Percentiles rank a stretch among this genome's conserved stretches.
phyloP scores from a whole-genome alignment of 2,113 vertebrate genomes.

The Xenopus tropicalis region UCB_Xtro_10.0 CM004443.2:122064001-122064500 shows the following conservation, averaged over 20 bases:
- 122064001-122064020: neutral
- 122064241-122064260: neutral
- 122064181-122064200: neutral
- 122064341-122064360: too few species aligned
- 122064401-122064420: too few species aligned
- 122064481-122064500: too few species aligned
- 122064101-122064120: neutral
- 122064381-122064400: too few species aligned
- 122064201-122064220: neutral
- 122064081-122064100: conserved; percentile 3
- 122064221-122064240: conserved; percentile 1
- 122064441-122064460: too few species aligned
- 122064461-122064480: too few species aligned
- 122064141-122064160: neutral
- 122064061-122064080: neutral
- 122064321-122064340: too few species aligned
- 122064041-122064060: neutral
- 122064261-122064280: neutral
- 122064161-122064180: neutral
- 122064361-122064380: too few species aligned
- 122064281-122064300: too few species aligned
- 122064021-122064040: neutral
- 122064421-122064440: too few species aligned
- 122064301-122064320: too few species aligned
- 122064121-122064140: neutral